phyloP scores from a whole-genome alignment of 2,888 invertebrate species.

The Morpho deidamia region DNA sequence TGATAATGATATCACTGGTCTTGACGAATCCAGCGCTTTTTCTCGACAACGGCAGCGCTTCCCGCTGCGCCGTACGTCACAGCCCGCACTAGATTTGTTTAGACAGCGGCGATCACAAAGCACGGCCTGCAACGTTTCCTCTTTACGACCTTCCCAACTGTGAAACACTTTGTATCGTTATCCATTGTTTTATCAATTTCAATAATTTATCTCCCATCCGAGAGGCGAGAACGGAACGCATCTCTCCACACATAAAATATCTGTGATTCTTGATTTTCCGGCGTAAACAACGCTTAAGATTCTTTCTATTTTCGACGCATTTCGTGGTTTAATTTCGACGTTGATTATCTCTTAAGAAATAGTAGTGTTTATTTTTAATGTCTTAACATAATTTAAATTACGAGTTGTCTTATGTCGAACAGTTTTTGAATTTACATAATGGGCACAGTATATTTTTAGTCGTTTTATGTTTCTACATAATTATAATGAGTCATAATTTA shows the following conservation, averaged over 20 bases:
- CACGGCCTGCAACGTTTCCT: slow-evolving; percentile 65
- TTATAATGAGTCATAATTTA: too few relatives aligned
- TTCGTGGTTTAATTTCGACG: slow-evolving; percentile 24
- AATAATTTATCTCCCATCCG: slow-evolving; percentile 63
- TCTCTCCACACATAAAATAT: slow-evolving; percentile 55
- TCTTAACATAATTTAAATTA: neutral
- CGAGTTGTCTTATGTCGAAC: neutral
- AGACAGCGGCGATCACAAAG: slow-evolving; percentile 69
- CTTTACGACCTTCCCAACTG: slow-evolving; percentile 74
- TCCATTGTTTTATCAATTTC: slow-evolving; percentile 76
- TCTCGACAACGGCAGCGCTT: slow-evolving; percentile 28
- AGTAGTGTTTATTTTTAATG: slow-evolving; percentile 12
- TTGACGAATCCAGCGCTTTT: neutral
- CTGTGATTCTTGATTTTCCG: slow-evolving; percentile 52
- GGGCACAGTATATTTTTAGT: too few relatives aligned
- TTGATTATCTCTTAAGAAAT: slow-evolving; percentile 21
- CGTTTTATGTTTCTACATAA: too few relatives aligned
- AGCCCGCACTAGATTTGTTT: slow-evolving; percentile 58
- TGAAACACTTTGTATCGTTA: slow-evolving; percentile 64
- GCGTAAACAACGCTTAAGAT: slow-evolving; percentile 38
- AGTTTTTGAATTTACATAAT: too few relatives aligned
- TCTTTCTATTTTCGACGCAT: slow-evolving; percentile 30
- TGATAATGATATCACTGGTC: too few relatives aligned
- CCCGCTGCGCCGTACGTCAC: slow-evolving; percentile 30
- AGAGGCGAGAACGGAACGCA: slow-evolving; percentile 56